A percentile compares a stretch with the other conserved stretches of the same genome.
These are phyloP conservation scores for Galendromus occidentalis DNA, from an alignment of 1,140 invertebrate species.

Conservation along the genomic window DNA sequence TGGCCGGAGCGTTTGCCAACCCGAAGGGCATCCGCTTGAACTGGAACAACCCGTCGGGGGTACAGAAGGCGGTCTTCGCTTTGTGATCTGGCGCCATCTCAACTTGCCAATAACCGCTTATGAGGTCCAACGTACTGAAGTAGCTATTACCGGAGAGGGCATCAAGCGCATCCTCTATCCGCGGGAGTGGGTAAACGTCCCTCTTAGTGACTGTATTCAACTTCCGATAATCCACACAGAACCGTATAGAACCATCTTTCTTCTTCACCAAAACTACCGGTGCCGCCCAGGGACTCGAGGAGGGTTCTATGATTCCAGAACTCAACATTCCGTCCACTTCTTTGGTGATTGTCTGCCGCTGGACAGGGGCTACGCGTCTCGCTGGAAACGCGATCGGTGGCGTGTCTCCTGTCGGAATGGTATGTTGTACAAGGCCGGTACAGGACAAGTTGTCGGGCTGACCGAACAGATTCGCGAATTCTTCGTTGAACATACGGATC, in stretches of 20 bases:
- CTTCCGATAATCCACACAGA: constrained; percentile 37
- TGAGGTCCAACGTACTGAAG: not conserved
- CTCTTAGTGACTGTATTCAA: constrained; percentile 26
- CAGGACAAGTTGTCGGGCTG: no score
- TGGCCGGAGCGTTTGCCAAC: constrained; percentile 27
- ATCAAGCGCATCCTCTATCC: constrained; percentile 25
- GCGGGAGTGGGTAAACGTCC: constrained; percentile 28
- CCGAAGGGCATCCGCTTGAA: constrained; percentile 29
- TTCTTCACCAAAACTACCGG: constrained; percentile 34
- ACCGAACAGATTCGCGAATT: no score
- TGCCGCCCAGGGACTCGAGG: constrained; percentile 28
- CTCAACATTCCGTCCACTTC: no score
- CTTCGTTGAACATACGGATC: no score
- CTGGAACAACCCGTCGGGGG: constrained; percentile 25
- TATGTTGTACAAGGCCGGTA: no score
- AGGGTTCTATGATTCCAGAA: no score
- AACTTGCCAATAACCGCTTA: constrained; percentile 31
- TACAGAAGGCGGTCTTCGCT: constrained; percentile 30
- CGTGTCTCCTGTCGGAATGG: no score
- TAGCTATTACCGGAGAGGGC: constrained; percentile 16
- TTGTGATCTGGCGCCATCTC: constrained; percentile 23
- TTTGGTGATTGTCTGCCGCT: no score
- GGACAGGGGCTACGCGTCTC: no score
- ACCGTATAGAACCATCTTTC: constrained; percentile 28
- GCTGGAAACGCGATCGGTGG: no score